Evolutionary conservation across 2,797 vertebrate genomes (phyloP), one percentile per base, ranked within the genome.

Genomic region (Anas georgica): DNA sequence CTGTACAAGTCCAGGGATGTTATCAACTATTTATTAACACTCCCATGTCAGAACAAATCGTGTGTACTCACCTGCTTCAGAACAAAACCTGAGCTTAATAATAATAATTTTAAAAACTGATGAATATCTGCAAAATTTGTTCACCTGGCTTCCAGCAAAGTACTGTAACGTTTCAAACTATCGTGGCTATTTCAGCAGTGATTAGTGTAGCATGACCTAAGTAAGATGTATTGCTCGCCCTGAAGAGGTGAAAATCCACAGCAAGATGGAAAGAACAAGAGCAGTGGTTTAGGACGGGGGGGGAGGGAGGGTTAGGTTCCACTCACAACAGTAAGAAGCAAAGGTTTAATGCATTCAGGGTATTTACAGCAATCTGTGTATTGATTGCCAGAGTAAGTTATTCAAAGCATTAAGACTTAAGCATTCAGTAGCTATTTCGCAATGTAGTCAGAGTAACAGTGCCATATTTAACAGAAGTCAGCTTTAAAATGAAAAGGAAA

Each of bases 401-500:
- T 9, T 9, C 3, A 2, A 72, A 91, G 64, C 2, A 1, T 84
- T 63, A 48, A 59, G 80, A 52, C 31, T 68, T 88, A 62, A 91
- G 86, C 14, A 85, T 64, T 82, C 68, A 37, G 17, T 31, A 77
- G 28, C 26, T 66, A 6, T 59, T 88, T 83, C 72, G 52, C 75
- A 84, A 95, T 16, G n/a, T 10, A 91, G 68, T 35, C 67, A 70
- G 84, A 39, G 67, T 45, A 93, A 48, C 48, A 66, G 43, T 62
- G 76, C n/a, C 35, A 37, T 66, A 72, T 78, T 88, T 73, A 73
- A 70, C 60, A 82, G 80, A 88, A 91, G 54, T 86, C 25, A 59
- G 80, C 85, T 96, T 89, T 82, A 79, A 91, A 93, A 95, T 93
- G 90, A 96, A 92, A 93, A 85, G 83, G 86, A 45, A 95, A 93